Percentiles rank a stretch among this genome's conserved stretches.
These are phyloP conservation scores for Ictalurus punctatus DNA, from an alignment of 2,113 vertebrate genomes.

Conservation along the genomic window DNA sequence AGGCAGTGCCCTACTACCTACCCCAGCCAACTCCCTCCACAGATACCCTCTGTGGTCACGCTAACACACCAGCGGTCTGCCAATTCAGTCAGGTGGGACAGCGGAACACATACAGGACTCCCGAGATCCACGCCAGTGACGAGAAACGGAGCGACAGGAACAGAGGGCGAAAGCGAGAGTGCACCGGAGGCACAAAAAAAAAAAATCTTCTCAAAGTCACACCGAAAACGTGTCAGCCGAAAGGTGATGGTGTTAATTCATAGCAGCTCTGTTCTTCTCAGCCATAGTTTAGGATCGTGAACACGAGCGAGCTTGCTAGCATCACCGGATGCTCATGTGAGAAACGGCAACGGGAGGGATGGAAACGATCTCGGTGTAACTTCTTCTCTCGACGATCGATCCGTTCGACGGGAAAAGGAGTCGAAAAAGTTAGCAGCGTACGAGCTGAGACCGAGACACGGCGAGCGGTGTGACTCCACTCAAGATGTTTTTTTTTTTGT, in stretches of 20 bases:
- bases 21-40: slow-evolving; percentile 5
- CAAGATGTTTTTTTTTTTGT: not conserved
- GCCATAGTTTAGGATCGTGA: slow-evolving; percentile 22
- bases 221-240: slow-evolving; percentile 33
- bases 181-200: slow-evolving; percentile 2
- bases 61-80: slow-evolving; percentile 19
- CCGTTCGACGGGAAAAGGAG: not conserved
- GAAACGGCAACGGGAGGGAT: not conserved
- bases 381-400: not conserved
- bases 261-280: slow-evolving; percentile 33
- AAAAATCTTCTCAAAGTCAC: slow-evolving; percentile 37
- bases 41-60: slow-evolving; percentile 3
- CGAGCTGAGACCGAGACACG: not conserved
- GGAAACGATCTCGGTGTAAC: not conserved
- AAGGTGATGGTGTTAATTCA: slow-evolving; percentile 47
- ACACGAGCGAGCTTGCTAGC: slow-evolving; percentile 1
- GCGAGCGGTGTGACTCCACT: not conserved
- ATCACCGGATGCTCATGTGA: slow-evolving; percentile 4
- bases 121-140: slow-evolving; percentile 8
- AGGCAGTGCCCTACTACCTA: slow-evolving; percentile 51
- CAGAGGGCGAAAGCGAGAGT: slow-evolving; percentile 5
- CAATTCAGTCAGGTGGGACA: slow-evolving; percentile 34
- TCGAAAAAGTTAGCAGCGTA: not conserved
- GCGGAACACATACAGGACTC: slow-evolving; percentile 37
- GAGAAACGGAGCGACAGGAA: not conserved